Evolutionary conservation across 2,113 vertebrate genomes (phyloP).

Genomic region (Oryzias javanicus): DNA sequence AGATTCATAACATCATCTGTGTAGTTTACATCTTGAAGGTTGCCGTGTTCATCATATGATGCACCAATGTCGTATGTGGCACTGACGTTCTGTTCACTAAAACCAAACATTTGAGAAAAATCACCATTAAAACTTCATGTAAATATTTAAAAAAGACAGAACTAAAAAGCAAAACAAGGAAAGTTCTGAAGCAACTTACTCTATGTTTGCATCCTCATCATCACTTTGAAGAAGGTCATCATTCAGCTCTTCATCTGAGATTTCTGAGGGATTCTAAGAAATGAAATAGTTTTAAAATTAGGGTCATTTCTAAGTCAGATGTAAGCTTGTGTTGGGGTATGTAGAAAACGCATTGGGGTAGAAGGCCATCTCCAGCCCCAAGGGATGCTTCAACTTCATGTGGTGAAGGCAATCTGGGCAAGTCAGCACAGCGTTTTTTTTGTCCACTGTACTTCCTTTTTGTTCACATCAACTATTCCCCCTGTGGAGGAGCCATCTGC

Average conservation of each 20-base stretch:
- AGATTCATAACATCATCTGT: constrained; percentile 81
- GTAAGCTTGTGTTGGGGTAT: constrained; percentile 8
- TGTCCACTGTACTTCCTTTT: constrained; percentile 67
- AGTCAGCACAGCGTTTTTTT: constrained; percentile 60
- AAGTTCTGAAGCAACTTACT: constrained; percentile 37
- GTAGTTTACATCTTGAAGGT: constrained; percentile 72
- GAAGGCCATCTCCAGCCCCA: constrained; percentile 51
- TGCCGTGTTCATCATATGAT: constrained; percentile 81
- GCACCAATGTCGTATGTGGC: constrained; percentile 76
- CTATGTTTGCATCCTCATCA: constrained; percentile 83
- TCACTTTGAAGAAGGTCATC: constrained; percentile 97
- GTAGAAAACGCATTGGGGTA: constrained; percentile 37
- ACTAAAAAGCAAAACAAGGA: neutral
- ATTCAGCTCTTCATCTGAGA: constrained; percentile 95
- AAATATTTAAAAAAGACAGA: neutral
- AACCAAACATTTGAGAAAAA: constrained; percentile 14
- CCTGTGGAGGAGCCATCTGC: constrained; percentile 70
- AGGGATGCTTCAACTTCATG: constrained; percentile 68
- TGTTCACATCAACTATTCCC: constrained; percentile 61
- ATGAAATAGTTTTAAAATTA: neutral
- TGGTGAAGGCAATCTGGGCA: constrained; percentile 72
- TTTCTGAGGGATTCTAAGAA: constrained; percentile 89
- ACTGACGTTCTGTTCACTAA: constrained; percentile 83
- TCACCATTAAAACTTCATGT: neutral
- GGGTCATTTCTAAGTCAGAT: neutral